Percentiles rank a stretch among this genome's conserved stretches.
phyloP scores from a whole-genome alignment of 2,113 vertebrate species.

The Epinephelus cyanopodus region DNA sequence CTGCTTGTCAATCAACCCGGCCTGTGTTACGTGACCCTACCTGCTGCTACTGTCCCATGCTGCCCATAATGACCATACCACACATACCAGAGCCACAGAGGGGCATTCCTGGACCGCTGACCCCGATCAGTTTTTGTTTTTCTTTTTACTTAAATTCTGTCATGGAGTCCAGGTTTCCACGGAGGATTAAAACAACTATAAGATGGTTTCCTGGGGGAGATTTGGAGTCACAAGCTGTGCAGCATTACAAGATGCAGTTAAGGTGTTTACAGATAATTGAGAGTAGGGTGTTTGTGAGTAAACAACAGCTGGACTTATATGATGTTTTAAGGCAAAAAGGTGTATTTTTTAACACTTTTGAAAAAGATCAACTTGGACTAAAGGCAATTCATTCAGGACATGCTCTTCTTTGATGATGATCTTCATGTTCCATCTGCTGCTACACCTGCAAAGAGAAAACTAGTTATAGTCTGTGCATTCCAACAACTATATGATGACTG shows the following conservation, averaged over 20 bases:
- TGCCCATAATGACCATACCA: constrained; percentile 69
- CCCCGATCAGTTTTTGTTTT: constrained; percentile 65
- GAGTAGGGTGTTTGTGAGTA: not conserved
- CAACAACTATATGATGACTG: not conserved
- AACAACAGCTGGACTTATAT: constrained; percentile 5
- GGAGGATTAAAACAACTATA: constrained; percentile 43
- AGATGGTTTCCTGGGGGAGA: constrained; percentile 28
- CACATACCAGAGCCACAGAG: constrained; percentile 73
- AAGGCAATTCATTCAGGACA: not conserved
- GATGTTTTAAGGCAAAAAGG: not conserved
- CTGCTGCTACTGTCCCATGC: constrained; percentile 70
- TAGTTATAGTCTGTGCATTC: not conserved
- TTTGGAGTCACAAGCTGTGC: constrained; percentile 14
- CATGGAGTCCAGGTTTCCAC: constrained; percentile 50
- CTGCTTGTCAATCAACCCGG: constrained; percentile 75
- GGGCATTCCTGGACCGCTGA: constrained; percentile 80
- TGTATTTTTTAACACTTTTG: not conserved
- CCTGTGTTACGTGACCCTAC: constrained; percentile 60
- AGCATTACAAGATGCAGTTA: not conserved
- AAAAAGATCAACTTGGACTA: not conserved
- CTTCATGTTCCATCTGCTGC: not conserved
- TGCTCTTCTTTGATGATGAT: not conserved
- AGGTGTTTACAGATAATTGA: not conserved
- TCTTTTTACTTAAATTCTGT: constrained; percentile 50
- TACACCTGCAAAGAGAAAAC: not conserved